Percentiles rank a stretch among this genome's conserved stretches.
Evolutionary conservation across 2,113 vertebrate species (phyloP).

Genomic region (Hemibagrus wyckioides): DNA sequence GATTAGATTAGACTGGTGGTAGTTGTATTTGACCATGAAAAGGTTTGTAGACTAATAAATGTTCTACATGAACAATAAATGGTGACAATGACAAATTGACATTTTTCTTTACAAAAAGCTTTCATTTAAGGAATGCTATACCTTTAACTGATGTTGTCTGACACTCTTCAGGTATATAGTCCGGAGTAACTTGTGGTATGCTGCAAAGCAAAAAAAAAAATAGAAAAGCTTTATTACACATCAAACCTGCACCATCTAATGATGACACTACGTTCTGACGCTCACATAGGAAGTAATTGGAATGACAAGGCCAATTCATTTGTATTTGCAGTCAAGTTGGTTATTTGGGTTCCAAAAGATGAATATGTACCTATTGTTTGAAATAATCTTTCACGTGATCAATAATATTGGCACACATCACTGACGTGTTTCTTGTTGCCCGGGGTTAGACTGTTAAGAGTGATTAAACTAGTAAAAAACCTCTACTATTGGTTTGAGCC

Average conservation of each 20-base stretch:
- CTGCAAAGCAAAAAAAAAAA: constrained; percentile 48
- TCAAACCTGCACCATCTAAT: background rate
- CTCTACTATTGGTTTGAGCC: background rate
- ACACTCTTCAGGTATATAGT: constrained; percentile 29
- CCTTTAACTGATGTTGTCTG: constrained; percentile 44
- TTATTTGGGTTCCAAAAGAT: background rate
- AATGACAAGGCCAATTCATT: background rate
- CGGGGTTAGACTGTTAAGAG: background rate
- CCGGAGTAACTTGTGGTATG: constrained; percentile 40
- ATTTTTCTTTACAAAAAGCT: background rate
- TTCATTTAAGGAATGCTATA: background rate
- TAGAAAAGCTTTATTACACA: background rate
- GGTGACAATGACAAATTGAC: background rate
- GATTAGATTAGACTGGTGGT: background rate
- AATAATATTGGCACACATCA: background rate
- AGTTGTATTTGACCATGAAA: background rate
- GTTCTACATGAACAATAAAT: background rate
- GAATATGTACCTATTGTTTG: background rate
- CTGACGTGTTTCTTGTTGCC: background rate
- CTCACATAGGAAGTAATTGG: background rate
- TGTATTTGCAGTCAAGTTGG: background rate
- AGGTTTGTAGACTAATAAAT: background rate
- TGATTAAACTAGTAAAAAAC: background rate
- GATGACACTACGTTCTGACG: no score
- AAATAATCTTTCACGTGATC: background rate